A percentile compares a stretch with the other conserved stretches of the same genome.
phyloP scores from a whole-genome alignment of 2,797 vertebrate genomes.

The Eospalax fontanierii region DNA sequence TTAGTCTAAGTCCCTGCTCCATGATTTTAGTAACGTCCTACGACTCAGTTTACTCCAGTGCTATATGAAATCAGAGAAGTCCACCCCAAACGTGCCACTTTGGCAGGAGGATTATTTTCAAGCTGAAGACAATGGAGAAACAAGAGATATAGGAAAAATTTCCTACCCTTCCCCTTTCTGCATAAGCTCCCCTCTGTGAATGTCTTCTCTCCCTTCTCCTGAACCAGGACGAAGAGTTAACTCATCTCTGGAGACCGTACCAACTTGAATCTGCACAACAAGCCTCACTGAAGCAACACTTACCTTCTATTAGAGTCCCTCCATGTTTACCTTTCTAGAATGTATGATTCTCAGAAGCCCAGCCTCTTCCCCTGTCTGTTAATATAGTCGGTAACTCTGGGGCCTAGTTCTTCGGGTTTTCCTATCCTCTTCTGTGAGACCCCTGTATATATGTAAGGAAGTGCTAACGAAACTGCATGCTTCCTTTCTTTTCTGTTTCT shows the following conservation, averaged over 20 bases:
- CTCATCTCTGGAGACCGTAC: background rate
- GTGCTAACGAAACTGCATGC: background rate
- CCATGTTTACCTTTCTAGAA: background rate
- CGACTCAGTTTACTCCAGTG: background rate
- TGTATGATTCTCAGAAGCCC: background rate
- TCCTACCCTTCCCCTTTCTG: conserved; percentile 2
- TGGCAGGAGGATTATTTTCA: background rate
- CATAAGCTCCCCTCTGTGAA: background rate
- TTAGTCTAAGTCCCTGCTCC: background rate
- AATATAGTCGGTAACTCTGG: background rate
- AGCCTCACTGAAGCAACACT: background rate
- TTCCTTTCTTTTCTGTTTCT: background rate
- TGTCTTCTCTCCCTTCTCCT: background rate
- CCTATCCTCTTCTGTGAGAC: background rate
- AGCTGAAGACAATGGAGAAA: conserved; percentile 52
- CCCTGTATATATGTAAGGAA: background rate
- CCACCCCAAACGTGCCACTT: background rate
- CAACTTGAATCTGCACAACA: background rate
- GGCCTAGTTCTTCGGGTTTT: background rate
- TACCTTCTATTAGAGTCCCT: background rate
- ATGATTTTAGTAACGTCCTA: background rate
- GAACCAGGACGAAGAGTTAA: background rate
- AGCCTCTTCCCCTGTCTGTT: background rate
- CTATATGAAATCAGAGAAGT: background rate
- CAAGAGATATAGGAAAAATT: background rate